Conservation (phyloP, 2,888 invertebrate genomes). For the Junonia oenone region DNA sequence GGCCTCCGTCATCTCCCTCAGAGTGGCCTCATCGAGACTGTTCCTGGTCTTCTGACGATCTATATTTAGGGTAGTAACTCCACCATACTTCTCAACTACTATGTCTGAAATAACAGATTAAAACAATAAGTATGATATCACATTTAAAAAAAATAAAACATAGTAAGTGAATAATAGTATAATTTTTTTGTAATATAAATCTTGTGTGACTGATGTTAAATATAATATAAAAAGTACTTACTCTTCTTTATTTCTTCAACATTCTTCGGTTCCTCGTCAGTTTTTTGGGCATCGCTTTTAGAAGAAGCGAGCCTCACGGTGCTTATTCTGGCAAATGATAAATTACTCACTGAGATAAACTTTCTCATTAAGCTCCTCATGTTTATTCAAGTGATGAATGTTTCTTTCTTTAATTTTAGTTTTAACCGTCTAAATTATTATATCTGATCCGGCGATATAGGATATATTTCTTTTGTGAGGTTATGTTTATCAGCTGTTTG, state of each 20-base stretch:
- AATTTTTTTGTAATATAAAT: too few species aligned
- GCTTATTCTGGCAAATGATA: slow-evolving; percentile 38
- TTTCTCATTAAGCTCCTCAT: slow-evolving; percentile 65
- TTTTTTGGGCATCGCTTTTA: slow-evolving; percentile 42
- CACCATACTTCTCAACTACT: slow-evolving; percentile 81
- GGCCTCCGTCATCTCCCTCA: slow-evolving; percentile 83
- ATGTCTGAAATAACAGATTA: slow-evolving; percentile 49
- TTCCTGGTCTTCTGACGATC: slow-evolving; percentile 92
- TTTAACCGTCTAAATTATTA: background rate
- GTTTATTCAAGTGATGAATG: background rate
- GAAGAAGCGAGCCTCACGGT: slow-evolving; percentile 42
- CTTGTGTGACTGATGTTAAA: background rate
- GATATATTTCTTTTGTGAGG: background rate
- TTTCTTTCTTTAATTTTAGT: background rate
- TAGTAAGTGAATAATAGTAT: too few species aligned
- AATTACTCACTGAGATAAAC: slow-evolving; percentile 38
- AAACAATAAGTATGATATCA: too few species aligned
- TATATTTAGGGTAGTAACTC: slow-evolving; percentile 89
- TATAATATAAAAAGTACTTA: slow-evolving; percentile 29
- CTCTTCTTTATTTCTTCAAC: slow-evolving; percentile 59
- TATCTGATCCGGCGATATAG: background rate
- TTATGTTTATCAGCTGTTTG: slow-evolving; percentile 19
- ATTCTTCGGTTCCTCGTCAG: slow-evolving; percentile 43
- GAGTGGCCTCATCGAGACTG: slow-evolving; percentile 86
- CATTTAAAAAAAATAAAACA: too few species aligned